phyloP scores from a whole-genome alignment of 2,888 invertebrate species.

The Villa cingulata region DNA sequence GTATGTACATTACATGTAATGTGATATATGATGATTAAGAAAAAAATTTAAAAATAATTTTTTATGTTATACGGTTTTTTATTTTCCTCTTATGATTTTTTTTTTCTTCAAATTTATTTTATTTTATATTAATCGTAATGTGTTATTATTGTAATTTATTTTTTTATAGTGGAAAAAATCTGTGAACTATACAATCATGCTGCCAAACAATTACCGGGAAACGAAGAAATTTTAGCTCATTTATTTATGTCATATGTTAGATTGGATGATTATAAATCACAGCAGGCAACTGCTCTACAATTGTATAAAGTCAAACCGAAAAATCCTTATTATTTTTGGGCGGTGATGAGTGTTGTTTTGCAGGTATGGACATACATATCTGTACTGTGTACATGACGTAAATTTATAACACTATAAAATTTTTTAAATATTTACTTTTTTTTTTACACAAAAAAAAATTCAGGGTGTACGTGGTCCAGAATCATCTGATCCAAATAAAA shows the following conservation, averaged over 20 bases:
- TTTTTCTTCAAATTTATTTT: too few relatives aligned
- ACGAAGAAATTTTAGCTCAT: conserved; percentile 85
- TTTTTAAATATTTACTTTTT: neutral
- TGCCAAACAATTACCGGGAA: conserved; percentile 67
- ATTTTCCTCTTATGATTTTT: too few relatives aligned
- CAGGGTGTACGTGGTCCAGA: conserved; percentile 38
- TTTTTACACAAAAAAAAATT: neutral
- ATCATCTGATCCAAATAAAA: conserved; percentile 42
- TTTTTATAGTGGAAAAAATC: conserved; percentile 66
- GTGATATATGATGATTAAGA: conserved; percentile 25
- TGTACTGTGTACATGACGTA: too few relatives aligned
- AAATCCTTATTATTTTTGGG: conserved; percentile 97
- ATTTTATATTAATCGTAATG: too few relatives aligned
- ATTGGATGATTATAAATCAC: conserved; percentile 75
- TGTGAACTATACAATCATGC: conserved; percentile 83
- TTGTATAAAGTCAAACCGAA: conserved; percentile 85
- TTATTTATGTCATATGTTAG: conserved; percentile 94
- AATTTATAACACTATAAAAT: neutral
- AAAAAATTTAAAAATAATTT: neutral
- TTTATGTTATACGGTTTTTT: neutral
- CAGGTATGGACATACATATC: conserved; percentile 64
- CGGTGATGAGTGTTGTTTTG: conserved; percentile 90
- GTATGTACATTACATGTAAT: too few relatives aligned
- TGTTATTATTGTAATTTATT: too few relatives aligned
- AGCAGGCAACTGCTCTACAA: conserved; percentile 78